These are phyloP conservation scores for Teinopalpus imperialis DNA, from an alignment of 2,888 invertebrate species.

Conservation along the genomic window DNA sequence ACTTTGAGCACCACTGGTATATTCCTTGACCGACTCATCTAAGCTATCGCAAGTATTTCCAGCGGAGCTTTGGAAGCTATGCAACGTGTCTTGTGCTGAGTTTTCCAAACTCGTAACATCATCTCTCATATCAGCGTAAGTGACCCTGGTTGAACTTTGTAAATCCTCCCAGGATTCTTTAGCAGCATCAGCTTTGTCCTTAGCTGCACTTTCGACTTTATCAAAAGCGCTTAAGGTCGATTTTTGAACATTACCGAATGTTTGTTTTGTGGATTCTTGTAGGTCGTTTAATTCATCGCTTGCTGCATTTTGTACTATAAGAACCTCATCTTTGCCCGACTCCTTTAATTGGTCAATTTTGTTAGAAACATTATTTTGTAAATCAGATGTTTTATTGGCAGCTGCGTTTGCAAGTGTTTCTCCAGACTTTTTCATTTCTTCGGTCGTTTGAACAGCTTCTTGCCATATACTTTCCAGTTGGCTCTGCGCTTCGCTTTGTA, in stretches of 20 bases:
- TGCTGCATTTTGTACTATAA: conserved; percentile 47
- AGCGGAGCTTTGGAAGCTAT: conserved; percentile 75
- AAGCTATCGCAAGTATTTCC: conserved; percentile 75
- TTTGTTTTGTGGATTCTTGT: conserved; percentile 58
- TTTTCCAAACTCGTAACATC: conserved; percentile 65
- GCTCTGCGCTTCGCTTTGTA: conserved; percentile 44
- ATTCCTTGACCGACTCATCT: conserved; percentile 65
- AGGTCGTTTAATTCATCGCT: conserved; percentile 46
- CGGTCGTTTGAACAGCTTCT: conserved; percentile 68
- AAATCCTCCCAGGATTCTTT: conserved; percentile 68
- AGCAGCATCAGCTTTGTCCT: conserved; percentile 65
- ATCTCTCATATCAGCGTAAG: conserved; percentile 65
- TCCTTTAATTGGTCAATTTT: conserved; percentile 45
- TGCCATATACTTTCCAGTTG: conserved; percentile 67
- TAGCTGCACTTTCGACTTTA: conserved; percentile 71
- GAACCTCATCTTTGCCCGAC: conserved; percentile 47
- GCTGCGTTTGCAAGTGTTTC: conserved; percentile 63
- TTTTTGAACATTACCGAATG: conserved; percentile 66
- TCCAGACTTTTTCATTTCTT: conserved; percentile 69
- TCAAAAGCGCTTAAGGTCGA: conserved; percentile 74
- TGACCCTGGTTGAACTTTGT: conserved; percentile 70
- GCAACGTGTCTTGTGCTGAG: conserved; percentile 70
- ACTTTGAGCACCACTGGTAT: conserved; percentile 49
- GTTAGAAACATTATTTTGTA: conserved; percentile 48
- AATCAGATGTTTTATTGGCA: conserved; percentile 53